These are phyloP conservation scores for Notamacropus eugenii DNA, from an alignment of 2,797 vertebrate genomes.

Conservation along the genomic window DNA sequence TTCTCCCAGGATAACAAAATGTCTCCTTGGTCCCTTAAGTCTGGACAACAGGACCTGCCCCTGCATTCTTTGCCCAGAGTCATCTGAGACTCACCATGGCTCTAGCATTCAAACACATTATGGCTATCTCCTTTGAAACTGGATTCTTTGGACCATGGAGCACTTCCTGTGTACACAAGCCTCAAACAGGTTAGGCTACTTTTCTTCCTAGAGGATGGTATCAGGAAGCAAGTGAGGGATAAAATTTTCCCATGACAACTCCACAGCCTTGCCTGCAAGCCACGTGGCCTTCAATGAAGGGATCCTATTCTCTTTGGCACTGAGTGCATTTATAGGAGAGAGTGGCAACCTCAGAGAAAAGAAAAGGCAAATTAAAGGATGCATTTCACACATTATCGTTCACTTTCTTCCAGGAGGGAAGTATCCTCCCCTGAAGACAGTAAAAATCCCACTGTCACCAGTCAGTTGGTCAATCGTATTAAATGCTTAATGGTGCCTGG, in stretches of 20 bases:
- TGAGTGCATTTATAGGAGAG: neutral
- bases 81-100: neutral
- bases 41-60: neutral
- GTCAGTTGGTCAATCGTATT: neutral
- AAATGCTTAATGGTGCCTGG: neutral
- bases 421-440: constrained; percentile 8
- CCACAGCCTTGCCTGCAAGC: constrained; percentile 42
- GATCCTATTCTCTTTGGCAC: neutral
- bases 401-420: constrained; percentile 43
- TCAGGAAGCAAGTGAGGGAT: constrained; percentile 73
- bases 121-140: constrained; percentile 61
- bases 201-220: constrained; percentile 77
- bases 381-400: constrained; percentile 29
- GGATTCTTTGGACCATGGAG: constrained; percentile 65
- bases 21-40: neutral
- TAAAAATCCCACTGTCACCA: constrained; percentile 10
- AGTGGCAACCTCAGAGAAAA: constrained; percentile 32
- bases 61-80: neutral
- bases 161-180: constrained; percentile 80
- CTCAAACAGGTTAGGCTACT: constrained; percentile 82
- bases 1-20: neutral
- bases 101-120: constrained; percentile 47
- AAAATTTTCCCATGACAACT: constrained; percentile 63
- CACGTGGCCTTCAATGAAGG: neutral
- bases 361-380: constrained; percentile 50